Evolutionary conservation across 2,113 vertebrate genomes (phyloP).

Genomic region (Orthonyx spaldingii): DNA sequence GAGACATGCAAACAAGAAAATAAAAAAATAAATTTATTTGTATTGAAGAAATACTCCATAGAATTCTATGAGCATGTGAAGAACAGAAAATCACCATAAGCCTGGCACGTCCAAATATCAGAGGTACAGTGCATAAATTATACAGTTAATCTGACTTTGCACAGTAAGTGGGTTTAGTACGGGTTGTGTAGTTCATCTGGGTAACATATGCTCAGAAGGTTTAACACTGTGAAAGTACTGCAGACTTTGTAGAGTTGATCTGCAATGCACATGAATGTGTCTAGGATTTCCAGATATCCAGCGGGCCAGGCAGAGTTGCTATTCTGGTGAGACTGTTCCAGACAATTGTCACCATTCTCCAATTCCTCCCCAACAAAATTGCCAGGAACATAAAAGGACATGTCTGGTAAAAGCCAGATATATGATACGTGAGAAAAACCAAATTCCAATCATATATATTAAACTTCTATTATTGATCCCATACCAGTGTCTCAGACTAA

Average conservation of each 20-base stretch:
- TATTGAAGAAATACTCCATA: not conserved
- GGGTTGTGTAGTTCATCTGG: conserved; percentile 18
- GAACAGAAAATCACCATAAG: not conserved
- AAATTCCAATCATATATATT: not conserved
- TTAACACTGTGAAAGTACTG: not conserved
- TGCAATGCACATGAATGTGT: not conserved
- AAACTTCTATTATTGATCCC: not conserved
- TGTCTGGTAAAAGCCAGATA: not conserved
- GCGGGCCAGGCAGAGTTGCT: not conserved
- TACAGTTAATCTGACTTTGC: not conserved
- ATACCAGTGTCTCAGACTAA: not conserved
- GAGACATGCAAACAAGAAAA: not conserved
- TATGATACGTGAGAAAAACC: not conserved
- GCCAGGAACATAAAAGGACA: not conserved
- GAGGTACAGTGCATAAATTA: not conserved
- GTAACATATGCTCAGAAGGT: not conserved
- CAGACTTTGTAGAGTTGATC: not conserved
- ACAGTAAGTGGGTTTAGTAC: not conserved
- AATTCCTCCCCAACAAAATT: not conserved
- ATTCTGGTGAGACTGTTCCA: not conserved
- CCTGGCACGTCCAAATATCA: not conserved
- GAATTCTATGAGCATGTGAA: not conserved
- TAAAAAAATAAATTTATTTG: not conserved
- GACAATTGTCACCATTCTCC: not conserved
- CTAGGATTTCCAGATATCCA: conserved; percentile 19